Percentiles rank a stretch among this genome's conserved stretches.
Conservation (phyloP, 2,797 vertebrate species). For the Thripadectes ignobilis region DNA sequence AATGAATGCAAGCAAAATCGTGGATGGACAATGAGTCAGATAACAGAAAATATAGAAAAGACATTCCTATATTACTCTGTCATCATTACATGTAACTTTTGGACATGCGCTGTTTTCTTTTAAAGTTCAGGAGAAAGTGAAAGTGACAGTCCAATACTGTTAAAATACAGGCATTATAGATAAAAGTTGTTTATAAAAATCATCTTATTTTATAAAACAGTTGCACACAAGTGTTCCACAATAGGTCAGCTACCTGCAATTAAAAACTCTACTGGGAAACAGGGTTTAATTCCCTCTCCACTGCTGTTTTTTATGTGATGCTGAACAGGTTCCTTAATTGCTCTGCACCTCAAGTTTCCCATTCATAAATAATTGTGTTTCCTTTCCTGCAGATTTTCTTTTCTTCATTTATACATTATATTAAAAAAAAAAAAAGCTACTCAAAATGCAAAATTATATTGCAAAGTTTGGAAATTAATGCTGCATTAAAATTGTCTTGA, state of each 20-base stretch:
- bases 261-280: background rate
- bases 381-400: background rate
- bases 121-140: background rate
- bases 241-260: background rate
- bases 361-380: background rate
- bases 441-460: background rate
- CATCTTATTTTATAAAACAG: background rate
- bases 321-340: background rate
- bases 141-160: background rate
- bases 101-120: background rate
- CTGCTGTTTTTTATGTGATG: background rate
- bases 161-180: background rate
- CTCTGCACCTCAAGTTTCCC: background rate
- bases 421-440: background rate
- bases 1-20: background rate
- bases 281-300: background rate
- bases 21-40: background rate
- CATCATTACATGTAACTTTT: fast-evolving
- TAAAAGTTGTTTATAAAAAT: background rate
- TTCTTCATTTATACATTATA: background rate
- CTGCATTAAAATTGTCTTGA: background rate
- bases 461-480: background rate
- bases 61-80: background rate
- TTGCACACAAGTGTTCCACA: background rate
- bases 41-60: background rate